Evolutionary conservation across 2,797 vertebrate species (phyloP).

Genomic region (Danio aesculapii): DNA sequence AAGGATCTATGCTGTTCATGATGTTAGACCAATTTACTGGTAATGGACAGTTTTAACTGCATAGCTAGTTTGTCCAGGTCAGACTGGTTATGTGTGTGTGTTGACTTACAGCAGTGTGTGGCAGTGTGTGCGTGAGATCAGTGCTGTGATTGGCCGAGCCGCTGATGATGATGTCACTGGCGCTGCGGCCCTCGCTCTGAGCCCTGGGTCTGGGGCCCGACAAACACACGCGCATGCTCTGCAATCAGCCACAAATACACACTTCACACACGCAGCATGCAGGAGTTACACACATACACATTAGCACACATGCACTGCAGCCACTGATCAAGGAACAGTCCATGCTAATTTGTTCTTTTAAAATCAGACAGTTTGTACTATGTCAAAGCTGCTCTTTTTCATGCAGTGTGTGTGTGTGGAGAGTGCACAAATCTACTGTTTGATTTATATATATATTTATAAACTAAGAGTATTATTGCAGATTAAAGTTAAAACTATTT

Average conservation of each 20-base stretch:
- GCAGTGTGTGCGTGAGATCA: conserved; percentile 84
- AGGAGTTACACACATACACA: conserved; percentile 67
- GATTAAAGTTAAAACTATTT: too few species aligned
- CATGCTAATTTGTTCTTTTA: too few species aligned
- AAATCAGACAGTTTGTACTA: too few species aligned
- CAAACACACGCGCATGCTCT: conserved; percentile 91
- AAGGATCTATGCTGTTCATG: too few species aligned
- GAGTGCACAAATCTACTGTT: too few species aligned
- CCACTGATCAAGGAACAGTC: not conserved
- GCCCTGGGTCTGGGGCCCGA: conserved; percentile 80
- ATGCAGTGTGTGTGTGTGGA: not conserved
- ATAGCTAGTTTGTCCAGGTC: not conserved
- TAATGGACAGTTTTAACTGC: not conserved
- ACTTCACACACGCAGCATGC: conserved; percentile 63
- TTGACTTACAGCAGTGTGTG: conserved; percentile 90
- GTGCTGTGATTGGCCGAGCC: conserved; percentile 80
- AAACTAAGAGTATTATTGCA: too few species aligned
- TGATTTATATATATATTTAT: too few species aligned
- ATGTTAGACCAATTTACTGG: too few species aligned
- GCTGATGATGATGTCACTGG: conserved; percentile 64
- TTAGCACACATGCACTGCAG: conserved; percentile 34
- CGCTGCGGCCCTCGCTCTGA: conserved; percentile 80
- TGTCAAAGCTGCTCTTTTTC: too few species aligned
- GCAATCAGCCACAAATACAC: conserved; percentile 86
- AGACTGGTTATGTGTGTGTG: conserved; percentile 9